These are phyloP conservation scores for Cepphus grylle DNA, from an alignment of 2,113 vertebrate genomes.

Conservation along the genomic window DNA sequence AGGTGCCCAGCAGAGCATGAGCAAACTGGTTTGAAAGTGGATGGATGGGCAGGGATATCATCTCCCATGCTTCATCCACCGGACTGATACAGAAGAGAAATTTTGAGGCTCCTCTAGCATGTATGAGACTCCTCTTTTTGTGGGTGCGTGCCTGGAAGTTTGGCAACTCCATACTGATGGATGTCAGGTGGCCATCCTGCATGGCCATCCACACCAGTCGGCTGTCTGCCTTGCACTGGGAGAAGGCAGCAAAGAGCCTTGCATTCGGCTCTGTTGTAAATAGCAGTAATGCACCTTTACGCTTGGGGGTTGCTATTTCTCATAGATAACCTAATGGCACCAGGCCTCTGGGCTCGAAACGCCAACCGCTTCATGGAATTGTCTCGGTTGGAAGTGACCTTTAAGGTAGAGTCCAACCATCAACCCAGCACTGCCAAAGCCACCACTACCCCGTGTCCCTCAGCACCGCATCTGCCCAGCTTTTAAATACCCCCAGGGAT, in stretches of 20 bases:
- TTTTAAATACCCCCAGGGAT: not conserved
- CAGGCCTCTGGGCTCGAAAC: accelerated
- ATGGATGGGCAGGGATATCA: not conserved
- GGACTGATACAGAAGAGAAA: not conserved
- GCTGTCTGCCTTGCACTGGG: not conserved
- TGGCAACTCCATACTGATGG: accelerated
- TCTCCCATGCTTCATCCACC: not conserved
- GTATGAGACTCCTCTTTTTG: not conserved
- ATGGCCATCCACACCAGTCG: not conserved
- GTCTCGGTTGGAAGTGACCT: not conserved
- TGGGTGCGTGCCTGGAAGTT: not conserved
- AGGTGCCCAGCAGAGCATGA: not conserved
- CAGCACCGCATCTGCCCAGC: not conserved
- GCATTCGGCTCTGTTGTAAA: not conserved
- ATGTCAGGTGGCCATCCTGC: not conserved
- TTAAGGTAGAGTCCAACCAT: not conserved
- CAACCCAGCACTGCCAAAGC: not conserved
- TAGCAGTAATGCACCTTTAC: not conserved
- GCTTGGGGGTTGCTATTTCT: not conserved
- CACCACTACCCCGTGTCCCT: not conserved
- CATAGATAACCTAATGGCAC: accelerated
- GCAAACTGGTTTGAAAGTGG: not conserved
- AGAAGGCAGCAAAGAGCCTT: not conserved
- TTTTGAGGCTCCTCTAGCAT: not conserved
- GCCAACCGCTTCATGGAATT: not conserved